Evolutionary conservation across 2,888 invertebrate species (phyloP).

Genomic region (Sisyra terminalis): DNA sequence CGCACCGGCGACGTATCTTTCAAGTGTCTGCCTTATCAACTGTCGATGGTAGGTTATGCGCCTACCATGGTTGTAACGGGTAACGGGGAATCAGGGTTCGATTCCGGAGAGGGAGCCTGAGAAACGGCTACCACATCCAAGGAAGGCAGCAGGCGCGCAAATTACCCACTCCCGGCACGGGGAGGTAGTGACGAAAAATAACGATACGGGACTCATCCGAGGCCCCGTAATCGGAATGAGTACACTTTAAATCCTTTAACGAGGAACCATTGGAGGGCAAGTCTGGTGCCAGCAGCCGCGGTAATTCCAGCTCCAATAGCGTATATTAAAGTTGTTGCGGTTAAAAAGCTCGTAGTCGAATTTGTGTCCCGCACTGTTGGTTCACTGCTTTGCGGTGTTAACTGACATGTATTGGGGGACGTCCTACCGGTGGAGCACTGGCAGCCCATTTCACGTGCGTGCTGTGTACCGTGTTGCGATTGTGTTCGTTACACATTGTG

Average conservation of each 20-base stretch:
- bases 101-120: no score
- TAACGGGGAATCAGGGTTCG: no score
- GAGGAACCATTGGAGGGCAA: slow-evolving; percentile 27
- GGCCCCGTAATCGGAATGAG: slow-evolving; percentile 36
- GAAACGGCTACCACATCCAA: slow-evolving; percentile 18
- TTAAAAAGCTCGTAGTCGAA: slow-evolving; percentile 28
- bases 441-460: not conserved
- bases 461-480: not conserved
- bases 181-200: slow-evolving; percentile 51
- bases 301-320: slow-evolving; percentile 54
- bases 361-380: slow-evolving; percentile 28
- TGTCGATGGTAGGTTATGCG: no score
- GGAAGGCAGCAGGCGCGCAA: slow-evolving; percentile 8
- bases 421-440: slow-evolving; percentile 20
- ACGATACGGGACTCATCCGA: slow-evolving; percentile 37
- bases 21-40: no score
- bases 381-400: slow-evolving; percentile 23
- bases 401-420: slow-evolving; percentile 11
- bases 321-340: slow-evolving; percentile 56
- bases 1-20: slow-evolving; percentile 36
- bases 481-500: not conserved
- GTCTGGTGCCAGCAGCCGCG: slow-evolving; percentile 56
- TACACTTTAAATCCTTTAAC: slow-evolving; percentile 30
- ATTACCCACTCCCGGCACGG: slow-evolving; percentile 27
- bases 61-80: no score